Conservation (phyloP, 2,113 vertebrate genomes). For the Pseudonaja textilis region DNA sequence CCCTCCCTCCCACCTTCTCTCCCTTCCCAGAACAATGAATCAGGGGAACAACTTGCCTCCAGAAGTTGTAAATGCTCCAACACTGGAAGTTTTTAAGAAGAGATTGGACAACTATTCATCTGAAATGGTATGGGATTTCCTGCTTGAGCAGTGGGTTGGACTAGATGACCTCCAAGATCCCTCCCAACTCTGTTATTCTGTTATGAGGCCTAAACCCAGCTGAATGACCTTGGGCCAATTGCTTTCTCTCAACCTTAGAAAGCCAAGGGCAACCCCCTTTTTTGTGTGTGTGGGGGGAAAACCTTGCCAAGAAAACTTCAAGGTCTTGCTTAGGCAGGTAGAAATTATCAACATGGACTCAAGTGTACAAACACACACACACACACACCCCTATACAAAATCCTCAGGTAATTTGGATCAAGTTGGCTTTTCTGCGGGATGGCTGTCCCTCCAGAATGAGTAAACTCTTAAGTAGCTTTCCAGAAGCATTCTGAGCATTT, state of each 20-base stretch:
- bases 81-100: not conserved
- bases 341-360: not conserved
- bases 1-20: no score
- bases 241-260: not conserved
- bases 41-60: not conserved
- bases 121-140: not conserved
- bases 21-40: no score
- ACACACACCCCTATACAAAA: not conserved
- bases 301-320: not conserved
- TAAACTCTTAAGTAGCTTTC: not conserved
- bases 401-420: not conserved
- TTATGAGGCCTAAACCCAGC: not conserved
- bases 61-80: not conserved
- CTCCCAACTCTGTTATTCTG: not conserved
- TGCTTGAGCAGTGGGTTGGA: no score
- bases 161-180: not conserved
- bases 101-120: not conserved
- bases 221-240: not conserved
- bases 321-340: not conserved
- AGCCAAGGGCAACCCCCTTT: not conserved
- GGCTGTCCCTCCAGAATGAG: not conserved
- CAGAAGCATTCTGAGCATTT: not conserved
- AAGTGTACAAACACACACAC: not conserved
- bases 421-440: not conserved
- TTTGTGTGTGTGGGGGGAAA: rapidly evolving